Conservation (phyloP, 1,140 invertebrate genomes). For the Holotrichia oblita region DNA sequence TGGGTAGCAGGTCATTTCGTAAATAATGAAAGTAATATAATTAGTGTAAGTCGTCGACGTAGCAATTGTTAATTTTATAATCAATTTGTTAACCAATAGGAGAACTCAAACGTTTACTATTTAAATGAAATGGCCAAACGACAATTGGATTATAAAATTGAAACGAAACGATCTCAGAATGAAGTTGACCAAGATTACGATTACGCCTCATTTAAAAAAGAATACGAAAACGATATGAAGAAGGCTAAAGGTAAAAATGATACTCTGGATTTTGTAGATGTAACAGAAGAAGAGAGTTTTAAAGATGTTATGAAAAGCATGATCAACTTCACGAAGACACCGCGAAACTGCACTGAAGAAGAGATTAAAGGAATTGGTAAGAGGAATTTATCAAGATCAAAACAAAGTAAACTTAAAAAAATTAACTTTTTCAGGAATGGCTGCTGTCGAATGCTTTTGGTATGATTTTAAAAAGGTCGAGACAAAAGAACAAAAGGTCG, state of each 20-base stretch:
- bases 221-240: slow-evolving; percentile 53
- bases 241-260: slow-evolving; percentile 49
- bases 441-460: slow-evolving; percentile 52
- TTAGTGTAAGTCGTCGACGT: background rate
- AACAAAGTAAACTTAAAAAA: too few species aligned
- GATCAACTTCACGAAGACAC: slow-evolving; percentile 47
- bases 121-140: slow-evolving; percentile 48
- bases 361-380: slow-evolving; percentile 56
- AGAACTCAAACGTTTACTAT: slow-evolving; percentile 48
- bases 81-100: slow-evolving; percentile 31
- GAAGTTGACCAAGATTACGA: slow-evolving; percentile 52
- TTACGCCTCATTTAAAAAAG: slow-evolving; percentile 53
- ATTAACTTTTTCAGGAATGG: slow-evolving; percentile 46
- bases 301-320: slow-evolving; percentile 53
- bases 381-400: background rate
- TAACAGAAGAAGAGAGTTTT: slow-evolving; percentile 56
- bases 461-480: slow-evolving; percentile 48
- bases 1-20: slow-evolving; percentile 29
- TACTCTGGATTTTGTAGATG: slow-evolving; percentile 54
- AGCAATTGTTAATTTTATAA: background rate
- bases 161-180: background rate
- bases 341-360: slow-evolving; percentile 57
- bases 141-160: slow-evolving; percentile 38
- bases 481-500: slow-evolving; percentile 42
- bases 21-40: background rate